These are phyloP conservation scores for Cataglyphis altisquamis DNA, from an alignment of 2,888 invertebrate genomes.

Conservation along the genomic window DNA sequence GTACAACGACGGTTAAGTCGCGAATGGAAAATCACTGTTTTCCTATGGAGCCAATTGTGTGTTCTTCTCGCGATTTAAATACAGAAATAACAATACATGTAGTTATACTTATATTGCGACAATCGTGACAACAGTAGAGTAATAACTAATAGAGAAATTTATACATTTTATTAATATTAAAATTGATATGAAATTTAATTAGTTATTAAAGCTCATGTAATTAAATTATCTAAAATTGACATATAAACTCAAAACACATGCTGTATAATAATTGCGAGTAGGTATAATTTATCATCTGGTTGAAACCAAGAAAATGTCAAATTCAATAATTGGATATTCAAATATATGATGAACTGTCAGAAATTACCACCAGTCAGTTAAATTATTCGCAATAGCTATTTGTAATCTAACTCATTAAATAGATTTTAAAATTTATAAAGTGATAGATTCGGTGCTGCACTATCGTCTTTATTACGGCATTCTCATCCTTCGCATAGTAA, in stretches of 20 bases:
- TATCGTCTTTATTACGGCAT: background rate
- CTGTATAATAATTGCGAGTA: conserved; percentile 20
- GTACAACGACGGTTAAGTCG: conserved; percentile 14
- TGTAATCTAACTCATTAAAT: background rate
- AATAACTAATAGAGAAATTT: conserved; percentile 4
- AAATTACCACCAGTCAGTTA: conserved; percentile 5
- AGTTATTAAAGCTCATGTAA: conserved; percentile 10
- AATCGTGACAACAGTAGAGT: background rate
- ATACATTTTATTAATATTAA: conserved; percentile 6
- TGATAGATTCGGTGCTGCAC: background rate
- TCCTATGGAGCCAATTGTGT: background rate
- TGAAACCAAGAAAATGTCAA: conserved; percentile 28
- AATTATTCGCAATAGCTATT: conserved; percentile 8
- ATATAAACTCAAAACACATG: conserved; percentile 9
- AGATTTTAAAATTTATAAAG: background rate
- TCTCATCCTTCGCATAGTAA: background rate
- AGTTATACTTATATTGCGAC: background rate
- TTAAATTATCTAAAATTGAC: conserved; percentile 39
- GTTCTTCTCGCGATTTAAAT: background rate
- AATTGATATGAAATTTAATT: conserved; percentile 32
- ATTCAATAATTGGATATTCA: conserved; percentile 23
- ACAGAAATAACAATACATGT: background rate
- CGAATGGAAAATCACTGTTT: conserved; percentile 24
- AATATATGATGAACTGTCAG: background rate
- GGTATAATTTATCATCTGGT: conserved; percentile 17